Conservation (phyloP, 2,113 vertebrate genomes). For the Oryzias celebensis region DNA sequence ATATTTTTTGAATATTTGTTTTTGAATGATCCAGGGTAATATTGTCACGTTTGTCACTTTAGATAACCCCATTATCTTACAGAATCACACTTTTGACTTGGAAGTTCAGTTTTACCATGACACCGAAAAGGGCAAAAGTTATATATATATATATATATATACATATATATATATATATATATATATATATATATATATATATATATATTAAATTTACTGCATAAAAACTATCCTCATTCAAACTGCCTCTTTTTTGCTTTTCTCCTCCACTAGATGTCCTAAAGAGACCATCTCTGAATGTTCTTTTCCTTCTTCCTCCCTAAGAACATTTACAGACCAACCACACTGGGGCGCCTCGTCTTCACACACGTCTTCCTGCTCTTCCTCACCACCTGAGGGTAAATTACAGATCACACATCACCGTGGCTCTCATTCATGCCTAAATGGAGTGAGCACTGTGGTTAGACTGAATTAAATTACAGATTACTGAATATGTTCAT, state of each 20-base stretch:
- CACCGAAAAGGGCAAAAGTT: too few species aligned
- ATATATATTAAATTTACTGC: too few species aligned
- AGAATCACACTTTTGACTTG: too few species aligned
- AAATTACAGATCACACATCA: constrained; percentile 41
- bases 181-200: too few species aligned
- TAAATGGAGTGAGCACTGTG: constrained; percentile 23
- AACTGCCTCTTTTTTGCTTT: not conserved
- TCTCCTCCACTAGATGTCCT: constrained; percentile 65
- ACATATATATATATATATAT: too few species aligned
- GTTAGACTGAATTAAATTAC: constrained; percentile 30
- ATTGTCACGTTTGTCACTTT: too few species aligned
- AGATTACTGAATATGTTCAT: constrained; percentile 3
- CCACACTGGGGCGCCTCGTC: constrained; percentile 45
- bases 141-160: too few species aligned
- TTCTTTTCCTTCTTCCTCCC: not conserved
- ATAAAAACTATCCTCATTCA: too few species aligned
- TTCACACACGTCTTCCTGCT: constrained; percentile 41
- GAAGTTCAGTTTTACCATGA: too few species aligned
- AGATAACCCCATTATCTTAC: too few species aligned
- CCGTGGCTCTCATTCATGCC: constrained; percentile 23
- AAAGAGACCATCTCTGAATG: constrained; percentile 16
- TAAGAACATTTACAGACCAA: constrained; percentile 5
- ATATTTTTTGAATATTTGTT: too few species aligned
- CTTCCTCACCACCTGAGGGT: constrained; percentile 31
- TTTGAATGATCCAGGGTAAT: too few species aligned